Evolutionary conservation across 2,113 vertebrate genomes (phyloP).

Genomic region (Athene noctua): DNA sequence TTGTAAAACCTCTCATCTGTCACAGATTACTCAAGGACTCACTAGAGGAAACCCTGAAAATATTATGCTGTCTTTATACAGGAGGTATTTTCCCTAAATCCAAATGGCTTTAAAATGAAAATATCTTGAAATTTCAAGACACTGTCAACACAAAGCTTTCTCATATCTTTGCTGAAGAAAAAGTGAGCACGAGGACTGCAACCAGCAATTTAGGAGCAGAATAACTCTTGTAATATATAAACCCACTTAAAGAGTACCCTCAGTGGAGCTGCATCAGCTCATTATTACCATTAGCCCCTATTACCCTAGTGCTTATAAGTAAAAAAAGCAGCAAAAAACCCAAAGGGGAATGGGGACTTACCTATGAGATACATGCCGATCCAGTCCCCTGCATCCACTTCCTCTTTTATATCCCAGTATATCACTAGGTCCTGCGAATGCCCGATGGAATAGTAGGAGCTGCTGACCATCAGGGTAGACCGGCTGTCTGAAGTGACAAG

Average conservation of each 20-base stretch:
- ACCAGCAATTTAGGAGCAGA: neutral
- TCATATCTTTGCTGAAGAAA: neutral
- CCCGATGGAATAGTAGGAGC: constrained; percentile 89
- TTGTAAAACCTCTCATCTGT: constrained; percentile 27
- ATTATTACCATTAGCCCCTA: neutral
- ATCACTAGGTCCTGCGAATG: constrained; percentile 90
- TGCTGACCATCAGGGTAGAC: constrained; percentile 92
- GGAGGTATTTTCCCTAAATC: neutral
- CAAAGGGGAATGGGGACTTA: constrained; percentile 62
- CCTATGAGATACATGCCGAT: constrained; percentile 97
- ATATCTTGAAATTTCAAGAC: neutral
- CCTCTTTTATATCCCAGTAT: constrained; percentile 98
- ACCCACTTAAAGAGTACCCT: neutral
- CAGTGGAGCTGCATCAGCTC: neutral
- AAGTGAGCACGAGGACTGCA: neutral
- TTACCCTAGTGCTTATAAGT: neutral
- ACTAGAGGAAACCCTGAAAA: neutral
- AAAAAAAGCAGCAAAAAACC: neutral
- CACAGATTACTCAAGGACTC: constrained; percentile 2
- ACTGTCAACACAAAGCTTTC: neutral
- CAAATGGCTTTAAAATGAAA: neutral
- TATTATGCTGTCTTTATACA: neutral
- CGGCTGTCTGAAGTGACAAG: constrained; percentile 91
- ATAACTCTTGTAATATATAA: neutral
- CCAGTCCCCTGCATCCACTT: constrained; percentile 97